Evolutionary conservation across 1,140 invertebrate species (phyloP).

Genomic region (Megalonaias nervosa): DNA sequence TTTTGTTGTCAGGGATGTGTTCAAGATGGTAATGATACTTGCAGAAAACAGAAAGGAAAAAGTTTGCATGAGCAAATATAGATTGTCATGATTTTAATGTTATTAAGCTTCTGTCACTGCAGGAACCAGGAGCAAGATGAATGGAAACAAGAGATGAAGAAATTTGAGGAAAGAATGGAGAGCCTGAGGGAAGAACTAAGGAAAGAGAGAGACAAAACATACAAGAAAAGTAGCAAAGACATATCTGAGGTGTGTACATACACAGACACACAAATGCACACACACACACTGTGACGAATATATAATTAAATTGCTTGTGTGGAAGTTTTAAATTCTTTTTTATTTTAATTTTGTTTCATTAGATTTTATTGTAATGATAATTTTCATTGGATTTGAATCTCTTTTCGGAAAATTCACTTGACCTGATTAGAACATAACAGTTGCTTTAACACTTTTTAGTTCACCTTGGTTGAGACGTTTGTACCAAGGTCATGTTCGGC

Average conservation of each 20-base stretch:
- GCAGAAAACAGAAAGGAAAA: neutral
- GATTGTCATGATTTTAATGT: neutral
- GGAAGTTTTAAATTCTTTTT: too few relatives aligned
- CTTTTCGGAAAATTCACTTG: too few relatives aligned
- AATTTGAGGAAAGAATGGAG: constrained; percentile 59
- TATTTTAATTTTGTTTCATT: too few relatives aligned
- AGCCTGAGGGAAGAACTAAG: constrained; percentile 56
- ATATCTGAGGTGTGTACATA: constrained; percentile 53
- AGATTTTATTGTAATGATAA: too few relatives aligned
- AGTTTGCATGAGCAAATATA: neutral
- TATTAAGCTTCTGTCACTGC: constrained; percentile 1
- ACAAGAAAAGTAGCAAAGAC: constrained; percentile 59
- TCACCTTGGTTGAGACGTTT: too few relatives aligned
- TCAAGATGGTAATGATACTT: too few relatives aligned
- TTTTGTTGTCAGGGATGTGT: too few relatives aligned
- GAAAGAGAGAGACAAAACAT: constrained; percentile 60
- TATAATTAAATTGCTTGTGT: neutral
- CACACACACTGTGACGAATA: neutral
- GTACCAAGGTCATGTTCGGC: too few relatives aligned
- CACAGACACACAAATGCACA: neutral
- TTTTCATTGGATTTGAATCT: too few relatives aligned
- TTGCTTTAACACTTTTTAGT: neutral
- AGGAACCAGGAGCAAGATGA: constrained; percentile 59
- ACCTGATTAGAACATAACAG: too few relatives aligned
- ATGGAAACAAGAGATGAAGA: constrained; percentile 55